Percentiles rank a stretch among this genome's conserved stretches.
Evolutionary conservation across 1,140 invertebrate species (phyloP).

Genomic region (Calephelis virginiensis): DNA sequence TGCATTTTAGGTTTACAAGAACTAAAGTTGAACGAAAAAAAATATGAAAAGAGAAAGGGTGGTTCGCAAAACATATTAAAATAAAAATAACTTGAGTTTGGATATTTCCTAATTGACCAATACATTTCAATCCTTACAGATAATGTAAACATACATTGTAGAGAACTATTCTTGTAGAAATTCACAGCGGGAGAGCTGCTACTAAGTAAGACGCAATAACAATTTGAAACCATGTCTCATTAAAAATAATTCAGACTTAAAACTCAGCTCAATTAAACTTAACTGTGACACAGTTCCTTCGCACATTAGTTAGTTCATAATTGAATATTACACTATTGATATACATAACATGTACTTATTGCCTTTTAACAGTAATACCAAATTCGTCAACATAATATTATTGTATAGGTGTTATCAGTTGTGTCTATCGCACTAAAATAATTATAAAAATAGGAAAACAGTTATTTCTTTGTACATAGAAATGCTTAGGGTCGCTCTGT

Average conservation of each 20-base stretch:
- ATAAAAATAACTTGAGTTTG: no score
- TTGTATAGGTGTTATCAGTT: no score
- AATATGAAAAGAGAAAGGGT: no score
- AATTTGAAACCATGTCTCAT: slow-evolving; percentile 40
- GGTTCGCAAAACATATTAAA: no score
- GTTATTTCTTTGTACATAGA: no score
- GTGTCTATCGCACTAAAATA: no score
- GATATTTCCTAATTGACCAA: slow-evolving; percentile 16
- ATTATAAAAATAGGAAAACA: not conserved
- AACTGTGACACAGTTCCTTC: slow-evolving; percentile 36
- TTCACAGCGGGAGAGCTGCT: slow-evolving; percentile 49
- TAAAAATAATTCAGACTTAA: slow-evolving; percentile 18
- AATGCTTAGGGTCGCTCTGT: no score
- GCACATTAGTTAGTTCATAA: slow-evolving; percentile 35
- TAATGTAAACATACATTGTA: slow-evolving; percentile 29
- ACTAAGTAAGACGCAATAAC: slow-evolving; percentile 37
- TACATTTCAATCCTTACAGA: slow-evolving; percentile 13
- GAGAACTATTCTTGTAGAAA: slow-evolving; percentile 31
- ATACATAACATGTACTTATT: slow-evolving; percentile 13
- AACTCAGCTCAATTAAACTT: slow-evolving; percentile 18
- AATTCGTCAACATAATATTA: not conserved
- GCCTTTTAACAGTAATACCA: not conserved
- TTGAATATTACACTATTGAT: slow-evolving; percentile 19
- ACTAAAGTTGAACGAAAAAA: no score
- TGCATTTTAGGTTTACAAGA: no score